phyloP scores from a whole-genome alignment of 1,140 invertebrate species.

The Solen grandis region DNA sequence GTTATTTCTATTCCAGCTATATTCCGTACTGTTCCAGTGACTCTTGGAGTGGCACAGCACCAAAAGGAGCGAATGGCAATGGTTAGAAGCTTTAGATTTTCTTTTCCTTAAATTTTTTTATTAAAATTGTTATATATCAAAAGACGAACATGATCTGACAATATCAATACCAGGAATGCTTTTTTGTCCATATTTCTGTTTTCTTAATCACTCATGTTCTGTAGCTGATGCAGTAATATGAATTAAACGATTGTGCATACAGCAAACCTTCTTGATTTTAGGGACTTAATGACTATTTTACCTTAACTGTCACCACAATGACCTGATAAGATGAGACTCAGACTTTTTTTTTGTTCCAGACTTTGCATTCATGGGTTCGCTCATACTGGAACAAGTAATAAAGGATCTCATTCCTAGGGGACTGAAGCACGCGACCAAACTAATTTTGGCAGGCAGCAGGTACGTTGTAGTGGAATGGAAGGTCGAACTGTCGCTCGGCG shows the following conservation, averaged over 20 bases:
- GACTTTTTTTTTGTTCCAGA: constrained; percentile 62
- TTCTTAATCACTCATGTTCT: background rate
- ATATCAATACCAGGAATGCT: no score
- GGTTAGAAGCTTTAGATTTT: constrained; percentile 11
- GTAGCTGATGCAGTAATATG: no score
- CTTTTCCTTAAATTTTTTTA: background rate
- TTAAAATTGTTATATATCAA: no score
- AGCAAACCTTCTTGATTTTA: no score
- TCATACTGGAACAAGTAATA: constrained; percentile 90
- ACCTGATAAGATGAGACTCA: no score
- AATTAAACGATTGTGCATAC: no score
- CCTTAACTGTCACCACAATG: no score
- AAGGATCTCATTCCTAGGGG: constrained; percentile 84
- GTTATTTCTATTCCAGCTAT: constrained; percentile 82
- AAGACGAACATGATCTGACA: no score
- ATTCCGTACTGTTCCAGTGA: constrained; percentile 97
- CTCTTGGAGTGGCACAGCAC: constrained; percentile 91
- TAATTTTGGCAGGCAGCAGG: constrained; percentile 86
- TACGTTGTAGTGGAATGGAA: constrained; percentile 47
- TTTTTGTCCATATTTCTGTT: background rate
- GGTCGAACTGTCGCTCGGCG: no score
- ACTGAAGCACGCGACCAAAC: constrained; percentile 79
- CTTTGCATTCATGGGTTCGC: constrained; percentile 93
- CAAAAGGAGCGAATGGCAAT: constrained; percentile 42
- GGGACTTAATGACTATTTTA: no score